A percentile compares a stretch with the other conserved stretches of the same genome.
phyloP scores from a whole-genome alignment of 2,113 vertebrate species.

The Columbina picui region DNA sequence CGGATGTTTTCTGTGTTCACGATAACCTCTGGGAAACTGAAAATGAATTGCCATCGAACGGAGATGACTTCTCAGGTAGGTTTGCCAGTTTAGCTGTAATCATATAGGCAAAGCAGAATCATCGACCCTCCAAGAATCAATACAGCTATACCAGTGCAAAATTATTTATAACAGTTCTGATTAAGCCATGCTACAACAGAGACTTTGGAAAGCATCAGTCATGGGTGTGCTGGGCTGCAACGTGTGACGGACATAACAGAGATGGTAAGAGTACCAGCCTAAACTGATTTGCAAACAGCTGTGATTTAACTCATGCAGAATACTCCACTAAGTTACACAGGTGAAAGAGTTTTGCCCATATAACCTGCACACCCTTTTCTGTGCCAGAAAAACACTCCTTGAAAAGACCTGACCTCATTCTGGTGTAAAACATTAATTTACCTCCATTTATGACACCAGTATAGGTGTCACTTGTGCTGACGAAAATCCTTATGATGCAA shows the following conservation, averaged over 20 bases:
- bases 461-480: not conserved
- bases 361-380: not conserved
- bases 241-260: not conserved
- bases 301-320: accelerated
- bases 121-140: not conserved
- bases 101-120: not conserved
- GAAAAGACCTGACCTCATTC: not conserved
- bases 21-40: not conserved
- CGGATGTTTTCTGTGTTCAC: not conserved
- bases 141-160: not conserved
- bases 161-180: not conserved
- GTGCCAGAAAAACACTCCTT: not conserved
- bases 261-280: not conserved
- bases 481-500: not conserved
- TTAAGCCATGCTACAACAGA: not conserved
- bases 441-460: too few relatives aligned
- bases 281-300: not conserved
- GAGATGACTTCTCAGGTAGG: not conserved
- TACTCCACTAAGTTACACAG: not conserved
- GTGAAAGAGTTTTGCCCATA: not conserved
- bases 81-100: not conserved
- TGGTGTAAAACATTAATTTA: not conserved
- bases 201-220: not conserved
- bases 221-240: not conserved
- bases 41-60: not conserved